Conservation (phyloP, 2,888 invertebrate genomes). For the Therioaphis trifolii region DNA sequence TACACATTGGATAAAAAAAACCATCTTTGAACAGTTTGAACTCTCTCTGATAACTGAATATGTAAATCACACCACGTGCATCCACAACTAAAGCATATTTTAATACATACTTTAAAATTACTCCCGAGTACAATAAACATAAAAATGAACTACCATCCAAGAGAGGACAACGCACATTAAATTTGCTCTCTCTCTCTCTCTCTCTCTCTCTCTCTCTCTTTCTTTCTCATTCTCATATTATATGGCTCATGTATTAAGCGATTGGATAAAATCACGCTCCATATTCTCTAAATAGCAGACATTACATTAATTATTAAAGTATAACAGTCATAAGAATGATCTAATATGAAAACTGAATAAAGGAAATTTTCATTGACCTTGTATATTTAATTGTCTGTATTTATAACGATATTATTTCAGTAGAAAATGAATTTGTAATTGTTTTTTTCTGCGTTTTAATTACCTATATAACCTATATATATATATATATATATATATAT, state of each 20-base stretch:
- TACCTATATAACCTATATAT: neutral
- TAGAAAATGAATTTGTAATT: neutral
- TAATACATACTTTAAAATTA: neutral
- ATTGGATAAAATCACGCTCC: too few relatives aligned
- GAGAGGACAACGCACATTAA: slow-evolving; percentile 19
- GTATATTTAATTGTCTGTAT: neutral
- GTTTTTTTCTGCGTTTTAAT: neutral
- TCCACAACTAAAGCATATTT: slow-evolving; percentile 8
- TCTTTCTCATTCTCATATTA: too few relatives aligned
- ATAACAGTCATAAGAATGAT: neutral
- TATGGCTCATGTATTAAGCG: too few relatives aligned
- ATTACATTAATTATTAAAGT: neutral
- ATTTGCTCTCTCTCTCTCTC: neutral
- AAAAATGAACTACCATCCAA: slow-evolving; percentile 4
- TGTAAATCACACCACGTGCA: slow-evolving; percentile 33
- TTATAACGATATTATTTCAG: neutral
- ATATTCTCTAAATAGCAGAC: neutral
- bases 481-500: neutral
- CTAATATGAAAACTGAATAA: neutral
- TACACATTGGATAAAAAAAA: slow-evolving; percentile 1
- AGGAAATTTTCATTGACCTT: slow-evolving; percentile 19
- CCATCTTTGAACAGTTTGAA: slow-evolving; percentile 30
- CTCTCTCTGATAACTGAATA: slow-evolving; percentile 52
- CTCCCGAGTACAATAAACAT: slow-evolving; percentile 19
- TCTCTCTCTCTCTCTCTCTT: neutral